phyloP scores from a whole-genome alignment of 2,888 invertebrate species.

The Creontiades dilutus region DNA sequence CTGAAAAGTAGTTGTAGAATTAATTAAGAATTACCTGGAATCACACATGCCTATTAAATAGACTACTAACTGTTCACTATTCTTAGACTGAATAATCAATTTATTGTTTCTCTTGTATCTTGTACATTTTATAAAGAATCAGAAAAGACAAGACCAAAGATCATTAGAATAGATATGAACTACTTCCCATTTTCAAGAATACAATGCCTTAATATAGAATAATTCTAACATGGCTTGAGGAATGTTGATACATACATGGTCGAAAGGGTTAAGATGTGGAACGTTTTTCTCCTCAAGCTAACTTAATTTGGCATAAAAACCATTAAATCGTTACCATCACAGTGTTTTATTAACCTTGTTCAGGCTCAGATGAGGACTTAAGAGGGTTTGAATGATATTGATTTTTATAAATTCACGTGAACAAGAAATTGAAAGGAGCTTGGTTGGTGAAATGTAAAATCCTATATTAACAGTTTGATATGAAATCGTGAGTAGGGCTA shows the following conservation, averaged over 20 bases:
- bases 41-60: not conserved
- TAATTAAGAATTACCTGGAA: no score
- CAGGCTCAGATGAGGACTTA: not conserved
- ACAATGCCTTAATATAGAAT: not conserved
- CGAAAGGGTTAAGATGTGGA: not conserved
- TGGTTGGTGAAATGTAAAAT: no score
- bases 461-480: no score
- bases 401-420: no score
- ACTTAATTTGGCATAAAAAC: not conserved
- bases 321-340: not conserved
- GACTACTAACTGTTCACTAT: not conserved
- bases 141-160: not conserved
- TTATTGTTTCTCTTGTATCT: not conserved
- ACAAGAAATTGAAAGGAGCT: no score
- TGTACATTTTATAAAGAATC: not conserved
- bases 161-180: not conserved
- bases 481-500: no score
- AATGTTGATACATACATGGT: not conserved
- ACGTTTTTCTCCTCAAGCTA: not conserved
- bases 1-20: no score
- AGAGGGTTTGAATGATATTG: not conserved
- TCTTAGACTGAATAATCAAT: not conserved
- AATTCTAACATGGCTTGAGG: not conserved
- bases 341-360: no score
- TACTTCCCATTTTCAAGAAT: not conserved